Percentiles rank a stretch among this genome's conserved stretches.
These are phyloP conservation scores for Tamias sibiricus DNA, from an alignment of 2,113 vertebrate species.

Conservation along the genomic window DNA sequence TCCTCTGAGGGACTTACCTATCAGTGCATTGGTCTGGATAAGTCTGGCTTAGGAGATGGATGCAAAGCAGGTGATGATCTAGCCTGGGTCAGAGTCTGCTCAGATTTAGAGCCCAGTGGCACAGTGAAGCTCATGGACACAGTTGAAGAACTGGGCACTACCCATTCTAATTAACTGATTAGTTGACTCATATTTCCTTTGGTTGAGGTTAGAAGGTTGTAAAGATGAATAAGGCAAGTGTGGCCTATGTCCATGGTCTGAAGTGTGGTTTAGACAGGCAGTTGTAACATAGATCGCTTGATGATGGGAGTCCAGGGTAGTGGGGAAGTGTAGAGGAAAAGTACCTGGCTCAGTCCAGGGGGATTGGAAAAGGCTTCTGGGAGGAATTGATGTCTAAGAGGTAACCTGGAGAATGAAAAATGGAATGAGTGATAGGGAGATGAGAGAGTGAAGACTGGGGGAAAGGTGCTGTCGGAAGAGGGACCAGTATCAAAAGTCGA, in stretches of 20 bases:
- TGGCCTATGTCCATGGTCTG: neutral
- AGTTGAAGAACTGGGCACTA: neutral
- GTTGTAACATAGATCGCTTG: neutral
- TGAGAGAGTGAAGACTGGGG: neutral
- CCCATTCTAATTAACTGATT: no score
- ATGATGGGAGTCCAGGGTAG: neutral
- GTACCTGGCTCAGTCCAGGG: accelerated
- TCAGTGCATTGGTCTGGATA: neutral
- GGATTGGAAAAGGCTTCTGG: neutral
- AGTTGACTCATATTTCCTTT: neutral
- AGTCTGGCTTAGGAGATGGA: neutral
- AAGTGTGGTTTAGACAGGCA: neutral
- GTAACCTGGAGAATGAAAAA: neutral
- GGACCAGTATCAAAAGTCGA: neutral
- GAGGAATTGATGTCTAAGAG: neutral
- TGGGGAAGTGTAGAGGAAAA: neutral
- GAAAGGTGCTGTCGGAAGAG: neutral
- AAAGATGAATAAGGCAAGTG: neutral
- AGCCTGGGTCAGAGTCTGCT: neutral
- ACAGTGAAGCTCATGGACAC: neutral
- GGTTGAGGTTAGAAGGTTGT: neutral
- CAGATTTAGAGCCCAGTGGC: neutral
- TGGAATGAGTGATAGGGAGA: neutral
- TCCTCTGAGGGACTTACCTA: neutral
- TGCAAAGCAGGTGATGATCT: neutral